Evolutionary conservation across 2,888 invertebrate genomes (phyloP), one percentile per base, ranked within the genome.

Genomic region (Caenorhabditis japonica): DNA sequence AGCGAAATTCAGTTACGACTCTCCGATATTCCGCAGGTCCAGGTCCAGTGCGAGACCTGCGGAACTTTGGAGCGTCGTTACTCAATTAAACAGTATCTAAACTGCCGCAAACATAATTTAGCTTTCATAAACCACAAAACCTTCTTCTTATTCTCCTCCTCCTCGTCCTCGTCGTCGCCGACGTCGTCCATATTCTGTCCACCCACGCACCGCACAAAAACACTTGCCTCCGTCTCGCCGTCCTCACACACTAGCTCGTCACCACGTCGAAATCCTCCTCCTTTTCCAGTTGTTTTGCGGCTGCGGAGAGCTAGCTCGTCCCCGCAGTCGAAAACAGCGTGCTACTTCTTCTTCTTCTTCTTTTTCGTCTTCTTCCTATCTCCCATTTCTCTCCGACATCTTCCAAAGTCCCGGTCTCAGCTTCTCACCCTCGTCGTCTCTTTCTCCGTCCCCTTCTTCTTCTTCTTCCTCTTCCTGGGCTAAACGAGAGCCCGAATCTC

Each of bases 201-300:
- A n/a, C n/a, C n/a, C n/a, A 17, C 34, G 17, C 38, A 25, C 38
- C 46, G 33, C 46, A 34, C 41, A 58, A 47, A 47, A 34, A 46
- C 33, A 44, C 34, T 25, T n/a, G 30, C 1, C 13, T 12, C 3
- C 27, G 1, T 23, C 19, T 38, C 43, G 43, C 4, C n/a, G 12
- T 17, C 13, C 21, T n/a, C 7, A 1, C 39, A 27, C 27, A 47
- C 49, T 39, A 38, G 47, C 47, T 49, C 49, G 17, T 13, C 39
- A 4, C 23, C 44, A 21, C 30, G 41, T 43, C 19, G 43, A 43
- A 39, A 39, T 39, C 38, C 52, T 8, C 38, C 25, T 23, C 17
- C 21, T 51, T 51, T 55, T 30, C 30, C 55, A 43, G 33, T 55
- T 55, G 41, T 55, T 55, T 55, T 55, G 55, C 41, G 55, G 41